phyloP scores from a whole-genome alignment of 2,888 invertebrate species.

The Cordilura impudica region DNA sequence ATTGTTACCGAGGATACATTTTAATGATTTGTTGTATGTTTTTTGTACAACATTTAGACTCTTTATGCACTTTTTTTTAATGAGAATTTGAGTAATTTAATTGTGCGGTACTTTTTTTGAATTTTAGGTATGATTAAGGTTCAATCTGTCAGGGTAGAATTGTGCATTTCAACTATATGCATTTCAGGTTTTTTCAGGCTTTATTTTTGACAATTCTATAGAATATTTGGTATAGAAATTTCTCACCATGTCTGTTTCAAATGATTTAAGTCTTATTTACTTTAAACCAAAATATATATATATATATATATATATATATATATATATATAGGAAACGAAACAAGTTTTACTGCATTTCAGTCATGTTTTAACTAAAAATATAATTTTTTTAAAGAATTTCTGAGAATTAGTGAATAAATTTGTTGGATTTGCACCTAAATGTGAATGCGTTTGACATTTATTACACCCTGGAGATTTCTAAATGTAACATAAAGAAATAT shows the following conservation, averaged over 20 bases:
- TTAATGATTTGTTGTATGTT: conserved; percentile 36
- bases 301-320: too few species aligned
- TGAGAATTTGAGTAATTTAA: not conserved
- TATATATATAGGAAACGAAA: conserved; percentile 12
- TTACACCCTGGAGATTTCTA: not conserved
- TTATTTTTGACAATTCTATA: conserved; percentile 34
- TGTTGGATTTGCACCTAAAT: not conserved
- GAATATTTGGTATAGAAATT: not conserved
- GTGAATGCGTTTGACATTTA: not conserved
- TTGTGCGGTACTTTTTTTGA: conserved; percentile 3
- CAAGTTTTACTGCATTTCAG: conserved; percentile 48
- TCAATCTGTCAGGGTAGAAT: conserved; percentile 28
- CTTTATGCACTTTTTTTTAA: conserved; percentile 38
- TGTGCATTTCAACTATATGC: conserved; percentile 44
- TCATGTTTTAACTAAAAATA: not conserved
- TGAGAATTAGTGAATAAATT: not conserved
- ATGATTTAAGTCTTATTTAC: conserved; percentile 32
- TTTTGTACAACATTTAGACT: not conserved
- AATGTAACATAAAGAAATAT: not conserved
- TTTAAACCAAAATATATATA: not conserved
- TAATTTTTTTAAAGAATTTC: not conserved
- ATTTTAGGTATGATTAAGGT: conserved; percentile 44
- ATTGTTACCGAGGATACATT: conserved; percentile 19
- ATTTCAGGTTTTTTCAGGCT: conserved; percentile 43
- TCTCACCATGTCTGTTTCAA: conserved; percentile 31